Conservation (phyloP, 2,888 invertebrate species). For the Lepetodrilus schrolli region DNA sequence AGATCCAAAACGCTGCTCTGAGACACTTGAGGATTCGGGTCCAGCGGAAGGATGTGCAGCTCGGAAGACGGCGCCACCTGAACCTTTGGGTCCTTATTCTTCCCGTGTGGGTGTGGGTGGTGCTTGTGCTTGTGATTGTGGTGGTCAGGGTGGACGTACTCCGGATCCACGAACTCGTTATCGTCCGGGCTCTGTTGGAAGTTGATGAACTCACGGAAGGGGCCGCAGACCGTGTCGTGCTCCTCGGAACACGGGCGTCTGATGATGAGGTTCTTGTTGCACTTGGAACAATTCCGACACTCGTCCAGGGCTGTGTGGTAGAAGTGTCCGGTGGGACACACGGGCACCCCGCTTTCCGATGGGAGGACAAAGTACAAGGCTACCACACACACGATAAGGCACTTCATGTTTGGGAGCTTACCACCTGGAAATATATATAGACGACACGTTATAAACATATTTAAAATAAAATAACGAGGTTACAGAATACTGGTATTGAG, state of each 20-base stretch:
- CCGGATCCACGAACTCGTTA: background rate
- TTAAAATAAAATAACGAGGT: too few species aligned
- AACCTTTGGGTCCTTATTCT: background rate
- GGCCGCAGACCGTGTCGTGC: slow-evolving; percentile 44
- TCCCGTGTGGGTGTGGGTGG: background rate
- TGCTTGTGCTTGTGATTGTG: background rate
- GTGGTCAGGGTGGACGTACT: background rate
- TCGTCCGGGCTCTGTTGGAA: slow-evolving; percentile 31
- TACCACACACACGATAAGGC: background rate
- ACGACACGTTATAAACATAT: too few species aligned
- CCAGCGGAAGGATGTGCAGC: background rate
- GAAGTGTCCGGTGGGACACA: slow-evolving; percentile 10
- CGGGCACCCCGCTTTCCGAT: background rate
- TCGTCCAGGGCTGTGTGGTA: background rate
- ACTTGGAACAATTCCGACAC: slow-evolving; percentile 40
- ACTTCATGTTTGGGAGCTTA: slow-evolving; percentile 1
- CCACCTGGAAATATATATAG: too few species aligned
- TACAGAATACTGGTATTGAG: too few species aligned
- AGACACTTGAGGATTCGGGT: background rate
- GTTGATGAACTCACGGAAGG: slow-evolving; percentile 45
- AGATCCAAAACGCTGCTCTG: slow-evolving; percentile 13
- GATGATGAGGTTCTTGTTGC: slow-evolving; percentile 45
- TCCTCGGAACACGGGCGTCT: slow-evolving; percentile 39
- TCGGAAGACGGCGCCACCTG: background rate
- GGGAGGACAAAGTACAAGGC: background rate